Evolutionary conservation across 2,888 invertebrate species (phyloP).

Genomic region (Geophilus truncorum): DNA sequence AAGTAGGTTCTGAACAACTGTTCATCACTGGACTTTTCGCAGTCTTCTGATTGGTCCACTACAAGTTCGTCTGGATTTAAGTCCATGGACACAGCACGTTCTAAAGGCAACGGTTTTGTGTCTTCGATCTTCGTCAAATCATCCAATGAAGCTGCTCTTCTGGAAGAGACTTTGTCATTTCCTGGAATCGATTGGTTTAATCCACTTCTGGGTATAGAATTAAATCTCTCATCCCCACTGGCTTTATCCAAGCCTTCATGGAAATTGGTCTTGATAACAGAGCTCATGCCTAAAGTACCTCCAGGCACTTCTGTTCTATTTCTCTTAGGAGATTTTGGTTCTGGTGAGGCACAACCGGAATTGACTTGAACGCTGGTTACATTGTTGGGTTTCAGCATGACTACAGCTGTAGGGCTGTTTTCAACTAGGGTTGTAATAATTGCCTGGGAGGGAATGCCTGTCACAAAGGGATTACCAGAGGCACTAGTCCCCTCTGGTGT

Average conservation of each 20-base stretch:
- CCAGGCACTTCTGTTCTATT: not conserved
- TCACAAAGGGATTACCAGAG: not conserved
- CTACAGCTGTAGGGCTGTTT: not conserved
- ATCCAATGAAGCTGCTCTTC: conserved; percentile 72
- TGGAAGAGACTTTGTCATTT: conserved; percentile 38
- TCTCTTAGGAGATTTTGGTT: conserved; percentile 3
- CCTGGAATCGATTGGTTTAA: not conserved
- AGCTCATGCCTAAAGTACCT: not conserved
- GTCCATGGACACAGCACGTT: conserved; percentile 74
- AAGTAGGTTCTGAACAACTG: not conserved
- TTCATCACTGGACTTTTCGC: conserved; percentile 29
- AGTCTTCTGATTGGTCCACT: conserved; percentile 41
- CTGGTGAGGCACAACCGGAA: not conserved
- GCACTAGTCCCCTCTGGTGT: not conserved
- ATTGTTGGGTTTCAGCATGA: conserved; percentile 8
- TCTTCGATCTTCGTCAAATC: conserved; percentile 64
- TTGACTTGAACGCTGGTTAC: conserved; percentile 30
- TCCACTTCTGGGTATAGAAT: not conserved
- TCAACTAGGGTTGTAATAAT: not conserved
- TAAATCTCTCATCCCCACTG: conserved; percentile 4
- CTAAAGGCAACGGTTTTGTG: conserved; percentile 49
- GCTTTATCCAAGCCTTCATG: conserved; percentile 32
- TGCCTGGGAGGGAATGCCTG: not conserved
- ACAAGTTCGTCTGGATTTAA: conserved; percentile 54
- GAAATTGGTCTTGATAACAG: conserved; percentile 20